These are phyloP conservation scores for Pampus argenteus DNA, from an alignment of 2,797 vertebrate species.

Conservation along the genomic window DNA sequence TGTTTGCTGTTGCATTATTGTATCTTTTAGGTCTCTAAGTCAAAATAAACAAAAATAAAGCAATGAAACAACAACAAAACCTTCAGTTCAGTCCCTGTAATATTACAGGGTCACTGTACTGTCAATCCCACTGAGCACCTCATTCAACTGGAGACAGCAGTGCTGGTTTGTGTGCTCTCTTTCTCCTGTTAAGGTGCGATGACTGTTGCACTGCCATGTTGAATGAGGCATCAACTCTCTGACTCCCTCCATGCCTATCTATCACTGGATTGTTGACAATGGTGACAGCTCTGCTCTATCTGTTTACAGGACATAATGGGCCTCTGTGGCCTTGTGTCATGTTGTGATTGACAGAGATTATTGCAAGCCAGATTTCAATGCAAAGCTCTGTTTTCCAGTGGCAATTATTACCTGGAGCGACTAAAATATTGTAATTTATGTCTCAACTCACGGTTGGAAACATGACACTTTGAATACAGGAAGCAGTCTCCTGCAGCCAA, in stretches of 20 bases:
- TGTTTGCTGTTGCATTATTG: not conserved
- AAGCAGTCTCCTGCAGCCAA: too few species aligned
- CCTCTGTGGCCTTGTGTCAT: conserved; percentile 13
- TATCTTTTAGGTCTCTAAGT: not conserved
- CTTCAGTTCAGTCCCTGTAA: not conserved
- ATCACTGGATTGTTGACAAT: conserved; percentile 24
- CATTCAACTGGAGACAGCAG: not conserved
- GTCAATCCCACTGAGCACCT: not conserved
- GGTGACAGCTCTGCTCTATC: not conserved
- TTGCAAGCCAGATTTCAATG: conserved; percentile 16
- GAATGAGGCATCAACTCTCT: not conserved
- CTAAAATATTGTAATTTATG: too few species aligned
- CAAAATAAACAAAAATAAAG: not conserved
- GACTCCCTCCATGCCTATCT: not conserved
- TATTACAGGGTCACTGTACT: not conserved
- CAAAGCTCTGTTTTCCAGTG: not conserved
- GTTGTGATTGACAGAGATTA: conserved; percentile 26
- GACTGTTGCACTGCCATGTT: conserved; percentile 1
- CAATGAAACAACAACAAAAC: not conserved
- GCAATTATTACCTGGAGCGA: not conserved
- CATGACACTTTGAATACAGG: too few species aligned
- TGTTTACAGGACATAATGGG: conserved; percentile 22
- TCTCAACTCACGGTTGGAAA: too few species aligned
- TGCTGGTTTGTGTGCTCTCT: not conserved
- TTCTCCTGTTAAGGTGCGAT: conserved; percentile 2